These are phyloP conservation scores for Mesorhabditis spiculigera DNA, from an alignment of 2,888 invertebrate genomes.

Conservation along the genomic window DNA sequence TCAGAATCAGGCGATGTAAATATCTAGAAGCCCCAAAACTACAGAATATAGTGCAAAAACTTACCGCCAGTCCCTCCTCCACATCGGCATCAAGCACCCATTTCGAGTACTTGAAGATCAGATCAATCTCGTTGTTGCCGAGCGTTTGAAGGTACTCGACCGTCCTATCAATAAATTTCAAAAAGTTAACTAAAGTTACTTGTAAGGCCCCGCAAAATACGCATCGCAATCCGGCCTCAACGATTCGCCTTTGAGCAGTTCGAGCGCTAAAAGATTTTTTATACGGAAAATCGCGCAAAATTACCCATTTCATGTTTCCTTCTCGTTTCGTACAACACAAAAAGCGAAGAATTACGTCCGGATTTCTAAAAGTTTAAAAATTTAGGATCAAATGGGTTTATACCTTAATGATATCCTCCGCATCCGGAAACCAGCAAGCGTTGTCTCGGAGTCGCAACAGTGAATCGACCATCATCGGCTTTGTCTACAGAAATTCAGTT, in stretches of 20 bases:
- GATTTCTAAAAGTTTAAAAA: conserved; percentile 17
- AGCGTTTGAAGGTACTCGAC: conserved; percentile 70
- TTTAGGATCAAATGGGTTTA: too few relatives aligned
- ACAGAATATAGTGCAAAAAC: conserved; percentile 11
- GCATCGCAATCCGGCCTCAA: conserved; percentile 69
- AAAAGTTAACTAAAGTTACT: conserved; percentile 25
- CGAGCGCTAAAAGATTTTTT: conserved; percentile 69
- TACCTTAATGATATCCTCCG: conserved; percentile 77
- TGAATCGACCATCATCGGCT: conserved; percentile 88
- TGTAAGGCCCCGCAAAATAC: conserved; percentile 24
- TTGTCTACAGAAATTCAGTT: conserved; percentile 70
- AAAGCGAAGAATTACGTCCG: conserved; percentile 70
- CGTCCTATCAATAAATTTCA: conserved; percentile 78
- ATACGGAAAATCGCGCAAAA: conserved; percentile 12
- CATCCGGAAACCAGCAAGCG: conserved; percentile 87
- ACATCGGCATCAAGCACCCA: conserved; percentile 85
- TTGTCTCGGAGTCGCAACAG: conserved; percentile 77
- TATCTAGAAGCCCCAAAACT: conserved; percentile 61
- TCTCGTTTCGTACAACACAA: conserved; percentile 90
- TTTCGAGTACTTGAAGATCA: conserved; percentile 88
- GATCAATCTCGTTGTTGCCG: conserved; percentile 73
- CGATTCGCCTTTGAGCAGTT: conserved; percentile 74
- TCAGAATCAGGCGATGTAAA: conserved; percentile 75
- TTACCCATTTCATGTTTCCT: conserved; percentile 77
- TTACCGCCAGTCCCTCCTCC: conserved; percentile 76